Evolutionary conservation across 2,888 invertebrate species (phyloP).

Genomic region (Autographa gamma): DNA sequence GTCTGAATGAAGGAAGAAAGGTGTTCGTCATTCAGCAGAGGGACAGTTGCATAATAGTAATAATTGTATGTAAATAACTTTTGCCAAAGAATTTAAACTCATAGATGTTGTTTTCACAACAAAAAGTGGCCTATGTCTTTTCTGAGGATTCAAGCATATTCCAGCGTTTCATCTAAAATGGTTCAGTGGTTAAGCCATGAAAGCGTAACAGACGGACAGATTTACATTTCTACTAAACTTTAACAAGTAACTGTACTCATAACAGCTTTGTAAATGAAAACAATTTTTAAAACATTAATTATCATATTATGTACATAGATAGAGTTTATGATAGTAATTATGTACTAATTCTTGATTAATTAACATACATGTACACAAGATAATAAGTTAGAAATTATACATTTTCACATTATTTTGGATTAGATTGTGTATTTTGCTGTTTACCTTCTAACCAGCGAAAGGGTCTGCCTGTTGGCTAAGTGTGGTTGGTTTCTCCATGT

Average conservation of each 20-base stretch:
- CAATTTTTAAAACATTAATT: constrained; percentile 48
- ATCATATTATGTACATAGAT: constrained; percentile 43
- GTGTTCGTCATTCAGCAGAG: no score
- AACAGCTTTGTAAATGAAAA: constrained; percentile 29
- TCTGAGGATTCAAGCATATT: no score
- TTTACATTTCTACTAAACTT: not conserved
- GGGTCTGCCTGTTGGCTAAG: not conserved
- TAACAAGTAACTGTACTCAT: not conserved
- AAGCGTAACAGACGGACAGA: no score
- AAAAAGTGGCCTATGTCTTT: no score
- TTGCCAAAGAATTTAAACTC: no score
- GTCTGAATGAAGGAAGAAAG: no score
- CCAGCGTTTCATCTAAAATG: no score
- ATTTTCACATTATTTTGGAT: not conserved
- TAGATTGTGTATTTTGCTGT: constrained; percentile 6
- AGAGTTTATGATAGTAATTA: constrained; percentile 41
- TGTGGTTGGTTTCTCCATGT: not conserved
- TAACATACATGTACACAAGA: constrained; percentile 34
- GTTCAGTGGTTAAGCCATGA: no score
- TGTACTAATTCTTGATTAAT: constrained; percentile 46
- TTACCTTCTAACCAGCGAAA: not conserved
- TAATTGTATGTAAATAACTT: no score
- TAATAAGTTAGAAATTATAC: constrained; percentile 10
- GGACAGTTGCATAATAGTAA: no score
- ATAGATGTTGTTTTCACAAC: no score